Evolutionary conservation across 2,797 vertebrate species (phyloP), one percentile per base, ranked within the genome.

Genomic region (Parauchenoglanis punctatus): DNA sequence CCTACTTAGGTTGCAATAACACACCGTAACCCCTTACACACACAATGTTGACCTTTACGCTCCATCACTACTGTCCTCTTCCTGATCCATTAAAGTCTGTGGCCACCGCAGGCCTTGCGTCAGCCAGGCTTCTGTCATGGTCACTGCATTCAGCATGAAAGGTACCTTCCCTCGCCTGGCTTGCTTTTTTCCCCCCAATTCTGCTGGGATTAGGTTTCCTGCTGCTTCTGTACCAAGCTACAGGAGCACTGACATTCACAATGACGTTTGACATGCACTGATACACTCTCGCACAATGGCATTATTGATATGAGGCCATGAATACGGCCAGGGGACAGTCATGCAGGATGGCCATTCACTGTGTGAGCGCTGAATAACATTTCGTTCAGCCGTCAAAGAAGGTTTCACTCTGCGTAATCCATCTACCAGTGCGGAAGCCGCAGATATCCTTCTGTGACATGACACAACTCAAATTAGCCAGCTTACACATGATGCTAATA

Each of bases 21-120:
- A 70, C 18, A 68, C 49, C 5, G 12, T 76, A 46, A 76, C 59
- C 76, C 49, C 81, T 5, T 35, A 73, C 61, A 23, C 63, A 81
- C 86, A 70, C 75, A 49, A 28, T 35, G 49, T 44, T 92, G 92
- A 92, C 92, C 91, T 92, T 93, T 93, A 87, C 75, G 85, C 80
- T 91, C 87, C 49, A 78, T 89, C 90, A 86, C 87, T 87, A 89
- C 86, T 86, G 85, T 90, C 91, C 91, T 92, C 89, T 89, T 72
- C 88, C 90, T 90, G 86, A 88, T 91, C 90, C 85, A 88, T 91
- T 92, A 89, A 85, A 89, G 91, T 31, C 86, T 85, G 83, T 84
- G 85, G 56, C 76, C 80, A 80, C 70, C 49, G 76, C 84, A n/a
- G 23, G 40, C 68, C 83, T 88, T 89, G 77, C 85, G 46, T 89